These are phyloP conservation scores for Drosophila eugracilis DNA, from an alignment of 1,140 invertebrate genomes.

Conservation along the genomic window DNA sequence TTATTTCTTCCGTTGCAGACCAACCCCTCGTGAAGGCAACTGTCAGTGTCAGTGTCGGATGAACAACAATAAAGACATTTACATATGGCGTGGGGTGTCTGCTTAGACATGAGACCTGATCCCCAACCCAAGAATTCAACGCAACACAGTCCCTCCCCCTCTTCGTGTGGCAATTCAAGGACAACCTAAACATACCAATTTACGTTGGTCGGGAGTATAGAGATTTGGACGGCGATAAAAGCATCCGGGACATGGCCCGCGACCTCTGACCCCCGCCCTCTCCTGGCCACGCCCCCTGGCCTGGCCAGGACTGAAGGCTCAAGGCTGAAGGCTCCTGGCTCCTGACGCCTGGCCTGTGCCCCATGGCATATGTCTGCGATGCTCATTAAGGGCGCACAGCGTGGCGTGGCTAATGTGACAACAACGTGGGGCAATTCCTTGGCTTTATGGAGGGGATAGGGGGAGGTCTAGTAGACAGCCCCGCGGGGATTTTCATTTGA, in stretches of 20 bases:
- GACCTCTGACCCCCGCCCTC: conserved; percentile 19
- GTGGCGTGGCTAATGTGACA: conserved; percentile 79
- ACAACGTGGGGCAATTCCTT: conserved; percentile 32
- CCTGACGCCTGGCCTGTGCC: conserved; percentile 18
- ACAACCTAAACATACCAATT: conserved; percentile 68
- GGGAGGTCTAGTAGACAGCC: conserved; percentile 46
- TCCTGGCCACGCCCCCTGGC: conserved; percentile 1
- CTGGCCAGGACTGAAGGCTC: too few species aligned
- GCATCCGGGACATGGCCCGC: conserved; percentile 35
- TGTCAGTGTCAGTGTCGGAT: conserved; percentile 36
- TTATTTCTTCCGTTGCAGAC: conserved; percentile 7
- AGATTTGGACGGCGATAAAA: conserved; percentile 62
- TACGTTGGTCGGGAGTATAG: conserved; percentile 40
- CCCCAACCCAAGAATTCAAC: neutral
- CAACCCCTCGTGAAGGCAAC: neutral
- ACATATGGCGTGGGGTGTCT: conserved; percentile 47
- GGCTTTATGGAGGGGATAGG: conserved; percentile 6
- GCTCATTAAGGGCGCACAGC: conserved; percentile 79
- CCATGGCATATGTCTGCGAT: conserved; percentile 76
- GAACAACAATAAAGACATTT: conserved; percentile 66
- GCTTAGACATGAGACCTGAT: conserved; percentile 14
- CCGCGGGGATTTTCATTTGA: conserved; percentile 71
- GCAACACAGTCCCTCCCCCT: neutral
- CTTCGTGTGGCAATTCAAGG: conserved; percentile 45
- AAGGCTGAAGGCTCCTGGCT: conserved; percentile 7